phyloP scores from a whole-genome alignment of 2,113 vertebrate species.

The Ailurus styani region DNA sequence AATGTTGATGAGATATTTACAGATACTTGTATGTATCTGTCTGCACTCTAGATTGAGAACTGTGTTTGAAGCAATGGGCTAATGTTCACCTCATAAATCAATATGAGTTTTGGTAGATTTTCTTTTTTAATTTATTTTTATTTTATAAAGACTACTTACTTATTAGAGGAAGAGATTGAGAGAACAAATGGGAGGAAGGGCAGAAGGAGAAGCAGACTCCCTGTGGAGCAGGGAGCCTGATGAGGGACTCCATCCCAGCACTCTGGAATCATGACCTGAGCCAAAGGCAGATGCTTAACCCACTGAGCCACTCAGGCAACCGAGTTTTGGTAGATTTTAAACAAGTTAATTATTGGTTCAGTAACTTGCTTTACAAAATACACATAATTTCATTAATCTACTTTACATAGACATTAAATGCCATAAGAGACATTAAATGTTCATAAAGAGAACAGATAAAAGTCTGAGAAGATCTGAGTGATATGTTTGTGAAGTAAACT shows the following conservation, averaged over 20 bases:
- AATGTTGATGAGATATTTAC: neutral
- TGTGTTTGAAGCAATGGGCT: neutral
- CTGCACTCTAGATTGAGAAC: slow-evolving; percentile 19
- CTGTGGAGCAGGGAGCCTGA: neutral
- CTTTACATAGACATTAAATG: neutral
- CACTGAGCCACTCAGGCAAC: neutral
- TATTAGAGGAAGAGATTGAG: neutral
- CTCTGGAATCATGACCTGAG: neutral
- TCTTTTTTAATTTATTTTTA: neutral
- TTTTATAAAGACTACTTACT: neutral
- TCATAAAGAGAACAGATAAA: neutral
- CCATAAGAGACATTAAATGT: too few relatives aligned
- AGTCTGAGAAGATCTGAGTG: neutral
- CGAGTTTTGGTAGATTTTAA: slow-evolving; percentile 14
- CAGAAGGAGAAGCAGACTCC: neutral
- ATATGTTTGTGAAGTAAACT: neutral
- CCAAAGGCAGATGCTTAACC: neutral
- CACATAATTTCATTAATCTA: neutral
- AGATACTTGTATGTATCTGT: neutral
- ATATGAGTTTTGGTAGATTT: neutral
- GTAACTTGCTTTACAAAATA: slow-evolving; percentile 19
- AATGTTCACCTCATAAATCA: neutral
- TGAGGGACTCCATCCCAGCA: neutral
- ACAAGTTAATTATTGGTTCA: slow-evolving; percentile 26
- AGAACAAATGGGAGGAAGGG: neutral